Base-by-base conservation (phyloP, 2,888 invertebrate genomes). In the Cremastobaeus sp. region DNA sequence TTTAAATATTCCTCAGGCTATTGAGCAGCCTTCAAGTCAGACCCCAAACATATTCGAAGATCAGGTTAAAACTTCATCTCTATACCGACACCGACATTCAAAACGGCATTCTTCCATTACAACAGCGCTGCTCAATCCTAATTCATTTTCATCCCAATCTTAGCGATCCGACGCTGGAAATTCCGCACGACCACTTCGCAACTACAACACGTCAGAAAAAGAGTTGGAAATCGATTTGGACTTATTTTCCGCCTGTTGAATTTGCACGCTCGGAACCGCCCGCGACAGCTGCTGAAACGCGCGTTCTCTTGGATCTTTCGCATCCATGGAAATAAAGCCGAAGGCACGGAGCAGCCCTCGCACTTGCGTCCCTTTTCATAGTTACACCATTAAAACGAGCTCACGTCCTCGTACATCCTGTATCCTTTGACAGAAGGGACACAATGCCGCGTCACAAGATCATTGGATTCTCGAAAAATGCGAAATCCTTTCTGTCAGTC, bases 241-340 rank as follows among this genome's bases (percentile, higher is more conserved):
- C 73, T 55, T 62, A 68, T 60, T 73, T 73, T 73, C 66, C 68
- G 68, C 73, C 73, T 69, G 74, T 65, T 59, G 68, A 76, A 74
- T 73, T 75, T 75, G 65, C 70, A 64, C 59, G 55, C 69, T 39
- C 20, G 37, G 25, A 39, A 54, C 28, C 37, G 28, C 45, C 43
- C 41, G 66, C 70, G 73, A 75, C 78, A 77, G 77, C 77, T 74
- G 77, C 77, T 34, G 55, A 59, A 68, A 57, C 50, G 62, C 65
- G 50, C 55, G 57, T 34, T 18, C 35, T 18, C 30, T 37, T 25
- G 32, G 18, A 62, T 74, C 62, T 57, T 72, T 59, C 43, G 66
- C 50, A 68, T 74, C 73, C 70, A 69, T 59, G 69, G 65, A 78
- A 75, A 78, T 65, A 74, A 59, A 50, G 64, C 66, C 54, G 37